Conservation (phyloP, 2,113 vertebrate genomes). For the Chaetorhynchus papuensis region DNA sequence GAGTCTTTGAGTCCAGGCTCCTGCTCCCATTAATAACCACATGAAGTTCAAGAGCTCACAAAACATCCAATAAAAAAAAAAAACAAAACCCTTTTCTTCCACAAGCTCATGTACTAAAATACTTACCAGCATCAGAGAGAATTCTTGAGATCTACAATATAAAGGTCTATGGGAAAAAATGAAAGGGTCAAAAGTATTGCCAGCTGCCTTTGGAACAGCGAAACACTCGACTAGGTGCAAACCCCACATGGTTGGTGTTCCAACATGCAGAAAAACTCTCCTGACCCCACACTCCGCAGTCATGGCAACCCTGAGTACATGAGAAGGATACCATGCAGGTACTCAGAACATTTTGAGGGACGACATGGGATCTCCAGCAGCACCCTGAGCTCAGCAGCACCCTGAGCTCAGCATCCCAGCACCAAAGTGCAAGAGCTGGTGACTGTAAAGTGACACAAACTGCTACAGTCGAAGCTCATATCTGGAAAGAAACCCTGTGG, state of each 20-base stretch:
- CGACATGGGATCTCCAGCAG: neutral
- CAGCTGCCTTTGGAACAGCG: neutral
- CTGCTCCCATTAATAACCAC: neutral
- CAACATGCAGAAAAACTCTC: neutral
- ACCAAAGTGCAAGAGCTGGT: fast-evolving
- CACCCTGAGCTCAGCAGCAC: neutral
- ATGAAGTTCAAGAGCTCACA: neutral
- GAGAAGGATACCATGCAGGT: neutral
- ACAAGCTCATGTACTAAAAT: neutral
- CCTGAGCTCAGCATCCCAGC: neutral
- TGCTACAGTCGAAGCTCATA: neutral
- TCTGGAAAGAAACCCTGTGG: neutral
- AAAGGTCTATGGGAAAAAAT: neutral
- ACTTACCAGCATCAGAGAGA: neutral
- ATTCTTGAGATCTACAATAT: neutral
- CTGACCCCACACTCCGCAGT: neutral
- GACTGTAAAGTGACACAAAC: neutral
- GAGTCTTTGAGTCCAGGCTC: neutral
- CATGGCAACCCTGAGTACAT: fast-evolving
- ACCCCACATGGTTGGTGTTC: neutral
- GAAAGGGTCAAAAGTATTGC: neutral
- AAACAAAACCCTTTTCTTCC: neutral
- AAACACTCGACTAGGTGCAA: neutral
- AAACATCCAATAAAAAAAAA: neutral
- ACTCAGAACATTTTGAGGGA: neutral